phyloP scores from a whole-genome alignment of 35 echinoderm and acorn worm species.

The Stichopus chloronotus region DNA sequence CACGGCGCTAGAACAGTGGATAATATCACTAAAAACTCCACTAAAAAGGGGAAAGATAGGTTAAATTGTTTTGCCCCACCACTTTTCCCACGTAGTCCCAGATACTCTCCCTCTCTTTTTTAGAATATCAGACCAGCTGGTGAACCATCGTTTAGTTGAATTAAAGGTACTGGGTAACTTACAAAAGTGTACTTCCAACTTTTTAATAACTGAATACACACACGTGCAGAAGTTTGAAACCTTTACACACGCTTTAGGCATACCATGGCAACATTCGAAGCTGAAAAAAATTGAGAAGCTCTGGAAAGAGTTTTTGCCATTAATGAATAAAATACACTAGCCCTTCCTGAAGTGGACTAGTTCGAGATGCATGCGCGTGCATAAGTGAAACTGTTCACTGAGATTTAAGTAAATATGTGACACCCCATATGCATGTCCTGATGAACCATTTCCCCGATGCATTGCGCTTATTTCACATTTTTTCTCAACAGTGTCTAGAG shows the following conservation, averaged over 20 bases:
- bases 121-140: not conserved
- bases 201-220: not conserved
- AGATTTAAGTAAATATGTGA: slow-evolving; percentile 2
- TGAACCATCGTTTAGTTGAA: not conserved
- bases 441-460: slow-evolving; percentile 44
- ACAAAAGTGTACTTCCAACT: not conserved
- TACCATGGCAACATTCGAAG: not conserved
- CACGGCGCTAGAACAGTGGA: slow-evolving; percentile 32
- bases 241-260: not conserved
- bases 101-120: slow-evolving; percentile 58
- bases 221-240: not conserved
- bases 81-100: slow-evolving; percentile 47
- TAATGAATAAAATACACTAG: not conserved
- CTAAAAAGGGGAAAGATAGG: slow-evolving; percentile 1
- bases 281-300: not conserved
- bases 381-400: slow-evolving; percentile 2
- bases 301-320: not conserved
- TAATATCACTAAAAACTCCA: slow-evolving; percentile 27
- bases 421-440: slow-evolving; percentile 2
- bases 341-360: not conserved
- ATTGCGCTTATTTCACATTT: not conserved
- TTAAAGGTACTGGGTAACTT: not conserved
- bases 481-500: slow-evolving; percentile 35
- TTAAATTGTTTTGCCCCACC: slow-evolving; percentile 29
- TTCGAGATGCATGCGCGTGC: not conserved